A percentile compares a stretch with the other conserved stretches of the same genome.
phyloP scores from a whole-genome alignment of 2,797 vertebrate genomes.

The Crenuchus spilurus region DNA sequence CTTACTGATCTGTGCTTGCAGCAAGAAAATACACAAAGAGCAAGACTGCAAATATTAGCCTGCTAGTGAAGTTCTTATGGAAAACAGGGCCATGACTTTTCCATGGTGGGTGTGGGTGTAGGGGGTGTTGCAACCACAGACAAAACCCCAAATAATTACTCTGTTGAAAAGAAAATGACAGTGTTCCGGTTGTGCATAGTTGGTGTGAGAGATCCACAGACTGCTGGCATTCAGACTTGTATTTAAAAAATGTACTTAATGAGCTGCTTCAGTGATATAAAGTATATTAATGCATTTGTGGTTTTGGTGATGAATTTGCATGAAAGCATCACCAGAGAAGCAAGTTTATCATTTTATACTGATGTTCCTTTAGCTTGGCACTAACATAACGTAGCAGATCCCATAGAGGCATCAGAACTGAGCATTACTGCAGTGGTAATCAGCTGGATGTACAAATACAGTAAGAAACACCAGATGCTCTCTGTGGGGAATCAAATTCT shows the following conservation, averaged over 20 bases:
- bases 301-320: neutral
- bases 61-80: slow-evolving; percentile 37
- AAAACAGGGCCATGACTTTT: slow-evolving; percentile 32
- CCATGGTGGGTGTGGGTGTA: neutral
- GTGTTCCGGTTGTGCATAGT: slow-evolving; percentile 15
- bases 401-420: too few relatives aligned
- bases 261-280: slow-evolving; percentile 14
- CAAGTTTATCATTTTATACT: neutral
- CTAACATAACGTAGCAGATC: too few relatives aligned
- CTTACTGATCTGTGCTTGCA: neutral
- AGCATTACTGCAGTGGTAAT: too few relatives aligned
- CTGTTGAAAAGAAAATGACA: slow-evolving; percentile 18
- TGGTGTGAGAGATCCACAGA: slow-evolving; percentile 32
- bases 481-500: too few relatives aligned
- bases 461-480: too few relatives aligned
- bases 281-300: neutral
- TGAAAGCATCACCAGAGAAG: neutral
- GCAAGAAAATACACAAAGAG: neutral
- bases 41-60: slow-evolving; percentile 23
- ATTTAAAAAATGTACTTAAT: slow-evolving; percentile 25
- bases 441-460: too few relatives aligned
- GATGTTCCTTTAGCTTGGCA: neutral
- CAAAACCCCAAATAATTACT: slow-evolving; percentile 44
- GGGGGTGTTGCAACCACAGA: slow-evolving; percentile 23
- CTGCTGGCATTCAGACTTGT: slow-evolving; percentile 22